Evolutionary conservation across 2,888 invertebrate species (phyloP).

Genomic region (Auanema freiburgensis): DNA sequence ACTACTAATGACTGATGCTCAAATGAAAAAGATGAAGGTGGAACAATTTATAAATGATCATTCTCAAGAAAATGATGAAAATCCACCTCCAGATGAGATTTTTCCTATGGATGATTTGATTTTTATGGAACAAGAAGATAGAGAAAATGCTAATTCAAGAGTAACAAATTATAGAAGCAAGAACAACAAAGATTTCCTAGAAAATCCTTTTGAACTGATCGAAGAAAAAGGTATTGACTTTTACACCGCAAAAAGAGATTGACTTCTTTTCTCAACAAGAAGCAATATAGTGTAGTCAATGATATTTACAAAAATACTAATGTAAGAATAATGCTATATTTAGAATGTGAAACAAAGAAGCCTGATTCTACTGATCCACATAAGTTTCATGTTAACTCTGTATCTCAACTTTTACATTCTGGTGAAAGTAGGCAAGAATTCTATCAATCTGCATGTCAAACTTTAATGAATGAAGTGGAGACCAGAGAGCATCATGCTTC

Average conservation of each 20-base stretch:
- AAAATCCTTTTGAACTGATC: conserved; percentile 18
- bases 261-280: conserved; percentile 19
- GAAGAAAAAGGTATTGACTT: conserved; percentile 18
- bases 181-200: conserved; percentile 18
- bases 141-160: conserved; percentile 18
- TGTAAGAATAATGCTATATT: conserved; percentile 17
- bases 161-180: conserved; percentile 19
- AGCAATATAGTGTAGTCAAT: conserved; percentile 16
- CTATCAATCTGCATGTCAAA: conserved; percentile 16
- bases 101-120: conserved; percentile 20
- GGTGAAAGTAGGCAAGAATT: conserved; percentile 20
- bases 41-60: conserved; percentile 10
- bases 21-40: conserved; percentile 22
- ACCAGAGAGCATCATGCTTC: conserved; percentile 18
- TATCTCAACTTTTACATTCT: conserved; percentile 15
- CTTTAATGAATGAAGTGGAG: conserved; percentile 18
- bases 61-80: conserved; percentile 28
- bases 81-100: conserved; percentile 23
- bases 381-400: conserved; percentile 15
- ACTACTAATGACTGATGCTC: conserved; percentile 17
- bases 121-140: conserved; percentile 19
- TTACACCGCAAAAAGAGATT: conserved; percentile 10
- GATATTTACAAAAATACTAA: conserved; percentile 15
- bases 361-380: conserved; percentile 14
- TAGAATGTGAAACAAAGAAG: conserved; percentile 20